Evolutionary conservation across 2,888 invertebrate genomes (phyloP).

Genomic region (Crematogaster levior): DNA sequence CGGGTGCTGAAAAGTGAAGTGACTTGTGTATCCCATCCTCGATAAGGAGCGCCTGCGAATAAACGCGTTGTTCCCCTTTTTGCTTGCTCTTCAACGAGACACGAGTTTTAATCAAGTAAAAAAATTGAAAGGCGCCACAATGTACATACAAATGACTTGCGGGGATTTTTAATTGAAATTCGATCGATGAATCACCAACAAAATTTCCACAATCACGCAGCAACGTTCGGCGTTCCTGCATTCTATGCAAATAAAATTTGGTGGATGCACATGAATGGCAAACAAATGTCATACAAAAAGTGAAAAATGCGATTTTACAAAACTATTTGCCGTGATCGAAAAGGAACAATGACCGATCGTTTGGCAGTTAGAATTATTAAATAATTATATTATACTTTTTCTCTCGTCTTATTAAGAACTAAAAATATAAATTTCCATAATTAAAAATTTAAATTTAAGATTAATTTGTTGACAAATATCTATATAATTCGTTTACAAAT

Average conservation of each 20-base stretch:
- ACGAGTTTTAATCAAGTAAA: background rate
- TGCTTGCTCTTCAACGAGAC: background rate
- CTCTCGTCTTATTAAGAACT: background rate
- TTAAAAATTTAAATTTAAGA: too few relatives aligned
- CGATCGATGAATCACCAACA: slow-evolving; percentile 3
- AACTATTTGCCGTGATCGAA: slow-evolving; percentile 7
- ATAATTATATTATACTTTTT: slow-evolving; percentile 12
- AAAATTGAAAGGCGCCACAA: slow-evolving; percentile 13
- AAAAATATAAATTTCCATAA: slow-evolving; percentile 9
- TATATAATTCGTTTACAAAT: background rate
- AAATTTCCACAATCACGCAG: slow-evolving; percentile 37
- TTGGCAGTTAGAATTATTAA: slow-evolving; percentile 16
- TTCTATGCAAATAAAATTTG: slow-evolving; percentile 25
- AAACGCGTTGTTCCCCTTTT: slow-evolving; percentile 6
- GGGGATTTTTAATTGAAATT: slow-evolving; percentile 40
- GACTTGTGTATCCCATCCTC: slow-evolving; percentile 36
- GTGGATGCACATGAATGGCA: slow-evolving; percentile 12
- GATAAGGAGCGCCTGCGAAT: slow-evolving; percentile 19
- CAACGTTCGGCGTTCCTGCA: slow-evolving; percentile 16
- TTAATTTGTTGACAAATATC: too few relatives aligned
- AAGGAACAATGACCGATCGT: slow-evolving; percentile 46
- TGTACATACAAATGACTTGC: background rate
- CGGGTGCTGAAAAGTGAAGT: slow-evolving; percentile 54
- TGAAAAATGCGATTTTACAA: slow-evolving; percentile 42
- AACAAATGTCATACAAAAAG: slow-evolving; percentile 57